These are phyloP conservation scores for Anguilla japonica DNA, from an alignment of 2,113 vertebrate genomes.

Conservation along the genomic window DNA sequence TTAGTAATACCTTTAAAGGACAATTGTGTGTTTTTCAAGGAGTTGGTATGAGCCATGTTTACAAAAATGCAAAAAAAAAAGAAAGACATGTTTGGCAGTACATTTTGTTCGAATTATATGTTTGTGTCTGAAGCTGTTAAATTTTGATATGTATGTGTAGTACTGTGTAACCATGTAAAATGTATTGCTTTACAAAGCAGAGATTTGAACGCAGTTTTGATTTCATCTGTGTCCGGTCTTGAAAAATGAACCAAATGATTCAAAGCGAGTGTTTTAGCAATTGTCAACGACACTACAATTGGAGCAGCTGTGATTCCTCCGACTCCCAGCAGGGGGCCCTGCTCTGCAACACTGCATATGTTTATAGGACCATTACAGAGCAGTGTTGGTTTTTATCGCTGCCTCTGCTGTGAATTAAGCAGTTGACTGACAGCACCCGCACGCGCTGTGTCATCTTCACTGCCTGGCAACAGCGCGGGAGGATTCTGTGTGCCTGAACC, in stretches of 20 bases:
- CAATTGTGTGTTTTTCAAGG: not conserved
- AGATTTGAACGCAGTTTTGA: not conserved
- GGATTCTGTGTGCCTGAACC: not conserved
- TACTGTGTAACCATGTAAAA: not conserved
- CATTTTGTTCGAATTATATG: not conserved
- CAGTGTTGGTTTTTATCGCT: not conserved
- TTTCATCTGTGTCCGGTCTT: not conserved
- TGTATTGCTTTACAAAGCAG: not conserved
- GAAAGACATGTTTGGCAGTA: not conserved
- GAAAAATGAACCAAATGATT: not conserved
- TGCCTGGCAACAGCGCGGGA: not conserved
- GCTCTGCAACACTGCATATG: not conserved
- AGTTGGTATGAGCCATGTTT: not conserved
- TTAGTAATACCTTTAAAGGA: not conserved
- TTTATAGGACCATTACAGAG: not conserved
- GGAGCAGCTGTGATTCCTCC: not conserved
- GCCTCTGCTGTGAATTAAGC: not conserved
- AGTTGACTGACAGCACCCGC: not conserved
- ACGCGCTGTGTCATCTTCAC: not conserved
- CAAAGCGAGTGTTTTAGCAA: not conserved
- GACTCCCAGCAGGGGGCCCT: conserved; percentile 15
- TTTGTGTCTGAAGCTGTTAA: not conserved
- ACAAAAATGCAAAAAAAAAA: not conserved
- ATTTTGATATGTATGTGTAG: not conserved
- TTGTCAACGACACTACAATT: not conserved